phyloP scores from a whole-genome alignment of 1,140 invertebrate genomes.

The Drosophila mojavensis region DNA sequence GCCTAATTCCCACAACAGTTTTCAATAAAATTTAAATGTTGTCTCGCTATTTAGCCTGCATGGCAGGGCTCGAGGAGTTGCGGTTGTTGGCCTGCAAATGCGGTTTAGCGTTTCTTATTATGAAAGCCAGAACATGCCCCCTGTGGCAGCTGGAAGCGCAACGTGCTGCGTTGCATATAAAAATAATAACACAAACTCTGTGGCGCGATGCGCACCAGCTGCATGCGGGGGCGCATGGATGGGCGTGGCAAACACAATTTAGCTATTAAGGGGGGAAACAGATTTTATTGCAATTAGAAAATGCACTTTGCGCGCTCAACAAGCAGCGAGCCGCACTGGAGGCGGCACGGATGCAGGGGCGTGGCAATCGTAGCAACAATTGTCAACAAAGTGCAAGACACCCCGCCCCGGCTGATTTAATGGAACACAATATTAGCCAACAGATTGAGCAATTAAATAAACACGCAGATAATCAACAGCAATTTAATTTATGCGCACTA shows the following conservation, averaged over 20 bases:
- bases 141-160: background rate
- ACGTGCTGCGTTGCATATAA: constrained; percentile 20
- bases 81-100: background rate
- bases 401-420: constrained; percentile 19
- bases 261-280: constrained; percentile 67
- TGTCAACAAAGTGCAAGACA: background rate
- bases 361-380: background rate
- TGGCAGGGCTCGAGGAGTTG: background rate
- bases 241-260: constrained; percentile 70
- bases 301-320: constrained; percentile 57
- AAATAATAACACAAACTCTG: constrained; percentile 29
- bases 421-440: constrained; percentile 50
- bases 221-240: constrained; percentile 2
- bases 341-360: background rate
- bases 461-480: constrained; percentile 47
- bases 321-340: background rate
- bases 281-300: constrained; percentile 81
- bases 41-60: background rate
- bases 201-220: constrained; percentile 63
- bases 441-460: constrained; percentile 75
- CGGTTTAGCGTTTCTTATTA: background rate
- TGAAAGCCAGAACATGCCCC: background rate
- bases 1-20: no score
- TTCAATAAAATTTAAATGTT: constrained; percentile 1
- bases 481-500: constrained; percentile 44